Evolutionary conservation across 2,113 vertebrate species (phyloP), one percentile per base, ranked within the genome.

Genomic region (Rhynchomys soricoides): DNA sequence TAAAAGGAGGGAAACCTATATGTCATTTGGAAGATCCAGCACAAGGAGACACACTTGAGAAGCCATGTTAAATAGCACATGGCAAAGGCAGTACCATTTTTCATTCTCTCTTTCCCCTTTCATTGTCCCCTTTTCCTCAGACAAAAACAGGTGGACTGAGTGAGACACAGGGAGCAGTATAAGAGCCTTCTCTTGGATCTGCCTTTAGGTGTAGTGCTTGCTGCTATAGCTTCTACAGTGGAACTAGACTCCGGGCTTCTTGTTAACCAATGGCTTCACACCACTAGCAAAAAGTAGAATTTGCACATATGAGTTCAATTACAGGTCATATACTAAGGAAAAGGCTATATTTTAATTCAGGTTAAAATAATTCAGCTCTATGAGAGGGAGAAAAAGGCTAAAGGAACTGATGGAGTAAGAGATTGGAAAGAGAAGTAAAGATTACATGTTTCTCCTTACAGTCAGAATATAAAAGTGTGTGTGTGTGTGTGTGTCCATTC

Each of bases 281-380:
- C 3, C 7, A 40, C 2, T 1, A 59, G 81, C 31, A 52, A 52
- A 52, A 79, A 11, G 5, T 45, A 81, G 82, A 66, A 62, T 16
- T 82, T 13, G 22, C 68, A 34, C 62, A 82, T 64, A 89, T 94
- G 29, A 40, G 48, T 31, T 43, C 26, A 88, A 59, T 48, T 83
- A 8, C 64, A 95, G 62, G 29, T 75, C 22, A 90, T 70, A 7
- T 73, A 24, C 55, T 93, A 31, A 73, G 15, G 17, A 16, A 19
- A 52, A 59, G 82, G 6, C 22, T 92, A 1, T 70, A 71, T 95
- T 83, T 87, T 92, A 86, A 93, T 89, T 5, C 1, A 89, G 6
- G 11, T 85, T 85, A 19, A 89, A 96, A 70, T 71, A 45, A 95
- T 10, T 82, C 57, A 78, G 83, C 45, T 94, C 40, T 73, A 57